Evolutionary conservation across 2,797 vertebrate genomes (phyloP), one percentile per base, ranked within the genome.

Genomic region (Mus minutoides): DNA sequence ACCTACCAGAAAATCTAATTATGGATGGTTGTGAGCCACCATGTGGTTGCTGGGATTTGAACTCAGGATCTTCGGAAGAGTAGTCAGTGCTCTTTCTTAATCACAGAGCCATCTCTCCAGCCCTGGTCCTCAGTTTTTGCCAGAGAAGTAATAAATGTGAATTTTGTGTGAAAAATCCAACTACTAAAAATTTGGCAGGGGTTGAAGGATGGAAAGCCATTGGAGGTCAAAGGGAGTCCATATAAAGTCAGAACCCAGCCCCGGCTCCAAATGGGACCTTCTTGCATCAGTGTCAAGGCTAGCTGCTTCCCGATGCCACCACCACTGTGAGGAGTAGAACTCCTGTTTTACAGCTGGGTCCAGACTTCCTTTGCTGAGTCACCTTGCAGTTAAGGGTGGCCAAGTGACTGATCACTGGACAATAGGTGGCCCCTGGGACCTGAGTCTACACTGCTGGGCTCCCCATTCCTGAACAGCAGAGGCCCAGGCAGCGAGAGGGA

Each of bases 141-240:
- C 31, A 96, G 71, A 84, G 64, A 85, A 73, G 14, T 31, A 54
- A 88, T 95, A 80, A 75, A 76, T 46, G 8, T 49, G 54, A 64
- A n/a, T 54, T 88, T 46, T 29, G 10, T 12, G 1, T 77, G 73
- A 14, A 77, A 75, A 64, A 84, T 3, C 49, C n/a, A 58, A 37
- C 26, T 62, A 64, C 71, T 69, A n/a, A 75, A 86, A 43, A 37
- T 54, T 49, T 2, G 43, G n/a, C 75, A 49, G 54, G 58, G 62
- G 73, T 54, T 73, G 67, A 67, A 77, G 46, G 16, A 46, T 75
- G 31, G 26, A 62, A 94, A 92, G 56, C 40, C 69, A 26, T 49
- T 34, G 46, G 29, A 76, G 90, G 19, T 76, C 26, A 26, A 49
- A 71, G 19, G 11, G 52, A 89, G 12, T 29, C 73, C 3, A 0